Evolutionary conservation across 1,140 invertebrate genomes (phyloP).

Genomic region (Lasioglossum baleicum): DNA sequence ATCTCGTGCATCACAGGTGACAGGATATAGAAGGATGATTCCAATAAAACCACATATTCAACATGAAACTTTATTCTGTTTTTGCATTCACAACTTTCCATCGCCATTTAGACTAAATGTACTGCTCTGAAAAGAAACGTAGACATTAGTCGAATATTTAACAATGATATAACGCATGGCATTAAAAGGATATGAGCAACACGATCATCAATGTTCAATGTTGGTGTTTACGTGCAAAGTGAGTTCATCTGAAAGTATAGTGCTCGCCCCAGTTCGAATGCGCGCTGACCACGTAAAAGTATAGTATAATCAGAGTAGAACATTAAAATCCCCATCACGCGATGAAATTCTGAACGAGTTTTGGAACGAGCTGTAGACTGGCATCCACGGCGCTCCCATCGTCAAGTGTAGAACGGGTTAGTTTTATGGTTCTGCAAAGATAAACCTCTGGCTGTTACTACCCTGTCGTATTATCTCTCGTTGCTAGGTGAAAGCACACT

Average conservation of each 20-base stretch:
- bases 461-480: constrained; percentile 59
- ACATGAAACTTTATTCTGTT: neutral
- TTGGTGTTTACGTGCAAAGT: neutral
- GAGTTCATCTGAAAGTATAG: neutral
- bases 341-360: constrained; percentile 42
- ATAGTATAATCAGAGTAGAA: constrained; percentile 12
- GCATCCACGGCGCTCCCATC: constrained; percentile 33
- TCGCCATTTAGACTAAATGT: neutral
- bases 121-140: neutral
- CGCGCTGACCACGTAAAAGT: neutral
- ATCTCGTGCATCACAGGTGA: neutral
- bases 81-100: neutral
- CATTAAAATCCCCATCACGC: constrained; percentile 29
- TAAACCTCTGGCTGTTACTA: constrained; percentile 65
- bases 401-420: constrained; percentile 61
- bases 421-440: constrained; percentile 65
- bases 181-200: neutral
- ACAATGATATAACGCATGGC: neutral
- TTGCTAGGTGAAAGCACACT: constrained; percentile 52
- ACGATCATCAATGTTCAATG: too few relatives aligned
- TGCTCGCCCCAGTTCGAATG: neutral
- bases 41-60: neutral
- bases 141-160: neutral
- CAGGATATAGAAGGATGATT: neutral
- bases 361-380: constrained; percentile 55